Evolutionary conservation across 1,140 invertebrate genomes (phyloP), one percentile per base, ranked within the genome.

Genomic region (Neomicropteryx cornuta): DNA sequence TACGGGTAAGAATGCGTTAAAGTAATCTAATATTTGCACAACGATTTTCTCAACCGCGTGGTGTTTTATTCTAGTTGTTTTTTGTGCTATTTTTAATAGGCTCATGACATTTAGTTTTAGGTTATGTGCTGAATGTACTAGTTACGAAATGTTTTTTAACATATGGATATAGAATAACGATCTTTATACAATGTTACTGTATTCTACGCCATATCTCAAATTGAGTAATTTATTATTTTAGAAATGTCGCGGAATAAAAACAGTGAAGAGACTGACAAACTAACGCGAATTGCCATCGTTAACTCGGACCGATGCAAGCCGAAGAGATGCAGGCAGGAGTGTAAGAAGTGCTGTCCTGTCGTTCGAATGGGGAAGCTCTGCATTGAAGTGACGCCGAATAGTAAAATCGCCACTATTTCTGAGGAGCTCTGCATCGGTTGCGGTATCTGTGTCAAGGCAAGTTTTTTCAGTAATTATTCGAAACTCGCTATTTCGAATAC

Each of bases 371-470:
- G 96, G 55, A 99, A 99, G 71, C 74, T 99, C 14, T 99, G 97
- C 63, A 99, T 99, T 56, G 95, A 99, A 77, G 97, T 99, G 14
- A 81, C 77, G 18, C 83, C 92, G n/a, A 93, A 90, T 58, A 91
- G 89, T 52, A 99, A 98, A 71, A 95, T 98, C 48, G 92, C 97
- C 33, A 80, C 83, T 31, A 96, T 99, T 54, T 98, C 95, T 41
- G 97, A 99, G 71, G 92, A 97, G 62, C 68, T 99, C 0, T 99
- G 97, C 61, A 99, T 99, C 59, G 97, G 95, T 56, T 99, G 96
- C 72, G 95, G 96, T 85, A 99, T 99, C 55, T 99, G 97, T 77
- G 83, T 87, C 38, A 87, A 87, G 73, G 83, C 85, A 68, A 49
- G 48, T 45, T 38, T 19, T 30, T 40, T 29, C 22, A 20, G 24